Evolutionary conservation across 2,888 invertebrate genomes (phyloP).

Genomic region (Drosophila leonis): DNA sequence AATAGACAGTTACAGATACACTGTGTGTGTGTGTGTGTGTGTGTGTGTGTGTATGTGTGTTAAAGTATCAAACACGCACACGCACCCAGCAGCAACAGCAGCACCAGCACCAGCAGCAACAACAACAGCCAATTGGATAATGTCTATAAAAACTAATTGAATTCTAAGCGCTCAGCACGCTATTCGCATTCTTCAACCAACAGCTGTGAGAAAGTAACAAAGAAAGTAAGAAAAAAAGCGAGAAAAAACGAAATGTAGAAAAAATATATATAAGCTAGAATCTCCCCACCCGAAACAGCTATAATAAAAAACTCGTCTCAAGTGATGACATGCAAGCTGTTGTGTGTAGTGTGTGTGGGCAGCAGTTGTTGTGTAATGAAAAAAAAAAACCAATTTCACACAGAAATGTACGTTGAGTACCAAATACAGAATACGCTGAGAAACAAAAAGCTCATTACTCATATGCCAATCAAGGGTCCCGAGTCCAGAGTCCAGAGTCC

Average conservation of each 20-base stretch:
- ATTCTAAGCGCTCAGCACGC: constrained; percentile 80
- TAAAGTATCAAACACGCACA: constrained; percentile 64
- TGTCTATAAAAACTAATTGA: constrained; percentile 81
- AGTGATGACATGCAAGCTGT: constrained; percentile 78
- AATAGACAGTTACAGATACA: constrained; percentile 72
- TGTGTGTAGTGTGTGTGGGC: constrained; percentile 47
- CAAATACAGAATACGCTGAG: constrained; percentile 30
- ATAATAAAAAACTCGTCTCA: constrained; percentile 60
- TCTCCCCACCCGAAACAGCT: constrained; percentile 15
- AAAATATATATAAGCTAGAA: constrained; percentile 39
- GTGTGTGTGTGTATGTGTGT: no score
- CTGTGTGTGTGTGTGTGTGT: neutral
- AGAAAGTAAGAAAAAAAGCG: constrained; percentile 54
- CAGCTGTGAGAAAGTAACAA: constrained; percentile 70
- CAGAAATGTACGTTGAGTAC: constrained; percentile 54
- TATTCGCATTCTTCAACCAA: constrained; percentile 66
- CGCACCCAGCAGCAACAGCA: constrained; percentile 21
- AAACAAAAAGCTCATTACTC: constrained; percentile 81
- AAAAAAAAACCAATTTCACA: constrained; percentile 69
- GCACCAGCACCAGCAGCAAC: constrained; percentile 6
- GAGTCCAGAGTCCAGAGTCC: neutral
- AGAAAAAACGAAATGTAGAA: constrained; percentile 32
- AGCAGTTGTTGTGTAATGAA: constrained; percentile 44
- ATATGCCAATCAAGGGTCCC: constrained; percentile 75
- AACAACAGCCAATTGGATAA: constrained; percentile 77